Evolutionary conservation across 2,113 vertebrate species (phyloP), one percentile per base, ranked within the genome.

Genomic region (Istiophorus platypterus): DNA sequence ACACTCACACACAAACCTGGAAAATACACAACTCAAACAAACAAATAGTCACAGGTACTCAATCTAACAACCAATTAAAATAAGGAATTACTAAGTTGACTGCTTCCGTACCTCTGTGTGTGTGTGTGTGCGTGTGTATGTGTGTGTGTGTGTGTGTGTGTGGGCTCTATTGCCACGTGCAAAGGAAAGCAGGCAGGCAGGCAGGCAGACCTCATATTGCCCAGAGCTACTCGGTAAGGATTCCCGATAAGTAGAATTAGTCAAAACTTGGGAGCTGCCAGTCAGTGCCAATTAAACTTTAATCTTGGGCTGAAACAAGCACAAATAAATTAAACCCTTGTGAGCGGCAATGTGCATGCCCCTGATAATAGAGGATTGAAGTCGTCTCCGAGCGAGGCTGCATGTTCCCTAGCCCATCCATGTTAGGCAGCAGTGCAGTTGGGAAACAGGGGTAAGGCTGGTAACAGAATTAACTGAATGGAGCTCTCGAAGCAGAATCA

Each of bases 321-420:
- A 95, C 95, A 96, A 95, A 96, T 95, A 96, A 95, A 96, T 96
- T 95, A 95, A 95, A 95, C 93, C 93, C 94, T 95, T 93, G 93
- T 95, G 94, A 95, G 92, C 90, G 86, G 94, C 95, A 96, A 96
- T 96, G 95, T 95, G 95, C 88, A 82, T 91, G 92, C 91, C 92
- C 93, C 94, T 95, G 95, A 96, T 95, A 95, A 95, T 95, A 93
- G 91, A 87, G 93, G 93, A 94, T 95, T 95, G 94, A 94, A 95
- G 93, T 93, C 93, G 72, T 94, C 93, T 95, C 76, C 88, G 91
- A 94, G 93, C 89, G 82, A 91, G 88, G 92, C 91, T 89, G 85
- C 90, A 80, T 89, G 93, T 91, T 94, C 88, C 88, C 74, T 68
- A 54, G 88, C 90, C 88, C 91, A 86, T 81, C 88, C 84, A 58